Conservation (phyloP, 2,797 vertebrate species). For the Siniperca scherzeri region DNA sequence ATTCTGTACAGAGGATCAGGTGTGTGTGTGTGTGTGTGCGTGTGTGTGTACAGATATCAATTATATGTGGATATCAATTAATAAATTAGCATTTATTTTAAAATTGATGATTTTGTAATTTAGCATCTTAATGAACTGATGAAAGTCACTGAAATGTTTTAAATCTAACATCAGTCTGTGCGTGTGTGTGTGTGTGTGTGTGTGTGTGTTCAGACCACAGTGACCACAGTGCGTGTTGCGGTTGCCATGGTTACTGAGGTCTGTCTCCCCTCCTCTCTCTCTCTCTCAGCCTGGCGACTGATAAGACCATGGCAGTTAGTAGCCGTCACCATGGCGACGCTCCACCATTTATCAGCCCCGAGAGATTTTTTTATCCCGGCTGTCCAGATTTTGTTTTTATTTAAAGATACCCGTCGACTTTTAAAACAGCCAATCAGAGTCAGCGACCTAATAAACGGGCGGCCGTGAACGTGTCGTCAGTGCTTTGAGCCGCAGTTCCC, state of each 20-base stretch:
- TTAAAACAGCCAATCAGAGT: not conserved
- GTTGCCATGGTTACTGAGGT: slow-evolving; percentile 31
- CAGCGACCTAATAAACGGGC: not conserved
- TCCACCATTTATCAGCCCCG: not conserved
- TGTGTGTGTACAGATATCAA: not conserved
- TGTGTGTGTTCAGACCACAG: not conserved
- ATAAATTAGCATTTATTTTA: not conserved
- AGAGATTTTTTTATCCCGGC: not conserved
- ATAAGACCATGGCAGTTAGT: slow-evolving; percentile 13
- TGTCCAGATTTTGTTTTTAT: not conserved
- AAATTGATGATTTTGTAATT: not conserved
- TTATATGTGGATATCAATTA: not conserved
- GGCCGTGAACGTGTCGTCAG: not conserved
- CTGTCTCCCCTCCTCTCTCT: not conserved
- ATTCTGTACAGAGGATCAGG: too few species aligned
- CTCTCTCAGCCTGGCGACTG: slow-evolving; percentile 6
- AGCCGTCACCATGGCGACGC: slow-evolving; percentile 11
- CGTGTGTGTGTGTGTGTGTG: too few species aligned
- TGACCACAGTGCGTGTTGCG: slow-evolving; percentile 6
- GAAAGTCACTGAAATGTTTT: not conserved
- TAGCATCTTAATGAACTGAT: not conserved
- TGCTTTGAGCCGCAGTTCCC: not conserved
- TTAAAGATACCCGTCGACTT: not conserved
- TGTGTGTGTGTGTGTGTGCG: not conserved
- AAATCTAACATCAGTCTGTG: not conserved